Percentiles rank a stretch among this genome's conserved stretches.
phyloP scores from a whole-genome alignment of 2,113 vertebrate genomes.

The Sturnira hondurensis region DNA sequence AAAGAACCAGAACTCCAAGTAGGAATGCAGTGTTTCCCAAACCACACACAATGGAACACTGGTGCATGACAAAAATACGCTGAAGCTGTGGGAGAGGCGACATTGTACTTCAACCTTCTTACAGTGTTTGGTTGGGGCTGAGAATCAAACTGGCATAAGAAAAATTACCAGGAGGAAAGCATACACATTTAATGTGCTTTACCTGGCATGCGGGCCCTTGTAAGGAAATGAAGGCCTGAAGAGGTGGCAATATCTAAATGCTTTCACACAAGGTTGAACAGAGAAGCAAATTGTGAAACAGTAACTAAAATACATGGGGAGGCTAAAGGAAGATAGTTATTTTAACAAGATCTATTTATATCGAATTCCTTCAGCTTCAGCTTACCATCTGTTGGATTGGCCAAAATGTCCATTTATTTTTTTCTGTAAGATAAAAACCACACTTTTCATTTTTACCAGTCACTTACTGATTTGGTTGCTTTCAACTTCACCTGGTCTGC shows the following conservation, averaged over 20 bases:
- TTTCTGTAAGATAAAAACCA: too few relatives aligned
- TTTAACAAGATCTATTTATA: not conserved
- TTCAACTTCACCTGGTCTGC: too few relatives aligned
- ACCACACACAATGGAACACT: fast-evolving
- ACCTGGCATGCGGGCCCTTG: too few relatives aligned
- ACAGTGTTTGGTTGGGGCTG: not conserved
- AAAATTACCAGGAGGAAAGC: not conserved
- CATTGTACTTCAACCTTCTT: not conserved
- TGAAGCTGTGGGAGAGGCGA: not conserved
- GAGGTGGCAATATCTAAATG: not conserved
- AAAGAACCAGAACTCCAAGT: not conserved
- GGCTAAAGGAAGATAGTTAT: not conserved
- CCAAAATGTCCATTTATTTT: too few relatives aligned
- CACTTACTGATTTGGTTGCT: too few relatives aligned
- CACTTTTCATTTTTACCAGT: too few relatives aligned
- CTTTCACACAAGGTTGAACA: not conserved
- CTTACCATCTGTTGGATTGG: not conserved
- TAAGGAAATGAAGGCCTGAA: not conserved
- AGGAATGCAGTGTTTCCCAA: not conserved
- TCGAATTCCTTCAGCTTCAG: not conserved
- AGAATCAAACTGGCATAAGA: not conserved
- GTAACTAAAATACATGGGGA: not conserved
- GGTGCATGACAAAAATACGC: not conserved
- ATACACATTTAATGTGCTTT: not conserved
- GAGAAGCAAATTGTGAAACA: not conserved